Evolutionary conservation across 2,888 invertebrate species (phyloP), one percentile per base, ranked within the genome.

Genomic region (Dorcus parallelipipedus): DNA sequence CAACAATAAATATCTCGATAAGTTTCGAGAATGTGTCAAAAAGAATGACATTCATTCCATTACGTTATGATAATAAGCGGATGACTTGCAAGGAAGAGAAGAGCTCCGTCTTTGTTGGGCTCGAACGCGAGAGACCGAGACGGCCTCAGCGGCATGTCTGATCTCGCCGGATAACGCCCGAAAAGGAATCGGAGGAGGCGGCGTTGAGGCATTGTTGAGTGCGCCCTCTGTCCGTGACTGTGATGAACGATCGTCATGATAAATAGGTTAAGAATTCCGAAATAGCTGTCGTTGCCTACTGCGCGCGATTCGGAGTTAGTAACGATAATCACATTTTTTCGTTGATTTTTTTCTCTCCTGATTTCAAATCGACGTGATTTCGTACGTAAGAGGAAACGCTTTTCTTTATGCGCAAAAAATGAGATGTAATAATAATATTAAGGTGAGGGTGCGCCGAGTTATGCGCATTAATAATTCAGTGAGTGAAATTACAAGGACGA

Each of bases 31-130:
- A 67, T 65, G 67, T 61, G 64, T 65, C 66, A 64, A 65, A 54
- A 63, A 61, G 63, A 67, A 67, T 67, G 67, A 67, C 66, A 67
- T 64, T 62, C 62, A 62, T 66, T 65, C 64, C 65, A 65, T 67
- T 66, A 67, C 60, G 56, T 66, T 67, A 67, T 67, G 66, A 63
- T 67, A 67, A 67, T 66, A 61, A 62, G 61, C 54, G 53, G 61
- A 64, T 67, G 67, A 67, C 67, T 67, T 66, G 66, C 67, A 61
- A 61, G 63, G 50, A 60, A 53, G 45, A 41, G 38, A 52, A 45
- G 54, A 50, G 45, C 52, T 17, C 50, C 48, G 51, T 52, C 54
- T 53, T 55, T 45, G 52, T 50, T 52, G 58, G 52, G 52, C 17
- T 10, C 17, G 14, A 20, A 17, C 40, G 39, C 52, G 52, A 33